Evolutionary conservation across 2,888 invertebrate genomes (phyloP).

Genomic region (Fissipunctia ypsillon): DNA sequence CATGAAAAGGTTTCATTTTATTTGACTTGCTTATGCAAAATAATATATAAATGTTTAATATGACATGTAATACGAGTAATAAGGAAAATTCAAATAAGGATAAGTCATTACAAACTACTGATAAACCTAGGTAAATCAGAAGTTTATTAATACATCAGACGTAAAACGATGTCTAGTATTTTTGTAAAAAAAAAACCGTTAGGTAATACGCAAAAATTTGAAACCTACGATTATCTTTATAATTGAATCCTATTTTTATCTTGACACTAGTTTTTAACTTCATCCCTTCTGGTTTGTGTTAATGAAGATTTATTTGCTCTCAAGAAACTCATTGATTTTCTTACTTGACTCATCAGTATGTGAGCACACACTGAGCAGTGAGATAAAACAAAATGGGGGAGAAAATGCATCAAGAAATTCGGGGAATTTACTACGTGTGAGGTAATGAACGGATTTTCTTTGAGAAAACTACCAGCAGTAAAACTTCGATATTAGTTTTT

Average conservation of each 20-base stretch:
- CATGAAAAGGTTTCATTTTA: background rate
- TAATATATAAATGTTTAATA: too few species aligned
- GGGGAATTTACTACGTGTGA: conserved; percentile 46
- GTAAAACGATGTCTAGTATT: background rate
- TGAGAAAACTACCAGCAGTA: conserved; percentile 51
- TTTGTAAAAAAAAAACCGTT: background rate
- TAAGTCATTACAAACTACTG: background rate
- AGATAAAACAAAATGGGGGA: conserved; percentile 47
- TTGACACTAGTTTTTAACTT: background rate
- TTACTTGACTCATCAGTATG: conserved; percentile 43
- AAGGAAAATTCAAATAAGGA: background rate
- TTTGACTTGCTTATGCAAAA: background rate
- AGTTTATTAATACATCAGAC: background rate
- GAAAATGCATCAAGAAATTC: conserved; percentile 44
- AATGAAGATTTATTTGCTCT: conserved; percentile 21
- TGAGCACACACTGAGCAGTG: conserved; percentile 29
- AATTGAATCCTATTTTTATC: background rate
- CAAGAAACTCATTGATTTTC: conserved; percentile 28
- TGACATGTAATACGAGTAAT: background rate
- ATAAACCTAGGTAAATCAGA: background rate
- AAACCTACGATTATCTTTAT: background rate
- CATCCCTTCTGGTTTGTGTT: background rate
- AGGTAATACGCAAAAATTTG: background rate
- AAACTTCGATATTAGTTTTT: conserved; percentile 61
- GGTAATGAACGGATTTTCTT: conserved; percentile 57